Evolutionary conservation across 2,888 invertebrate species (phyloP).

Genomic region (Cremastinae sp.): DNA sequence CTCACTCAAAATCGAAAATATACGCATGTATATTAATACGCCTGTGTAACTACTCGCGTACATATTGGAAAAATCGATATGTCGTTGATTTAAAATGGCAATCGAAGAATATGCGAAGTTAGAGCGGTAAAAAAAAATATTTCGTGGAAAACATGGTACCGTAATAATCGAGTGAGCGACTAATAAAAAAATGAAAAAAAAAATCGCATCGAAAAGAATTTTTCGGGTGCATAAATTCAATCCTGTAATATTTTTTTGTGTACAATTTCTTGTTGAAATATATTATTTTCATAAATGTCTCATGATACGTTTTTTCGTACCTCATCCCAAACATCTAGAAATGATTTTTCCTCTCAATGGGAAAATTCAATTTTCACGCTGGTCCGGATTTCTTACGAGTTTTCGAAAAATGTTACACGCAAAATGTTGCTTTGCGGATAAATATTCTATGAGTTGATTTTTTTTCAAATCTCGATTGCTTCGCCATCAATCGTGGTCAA

Average conservation of each 20-base stretch:
- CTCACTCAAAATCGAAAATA: conserved; percentile 31
- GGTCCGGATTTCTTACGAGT: conserved; percentile 1
- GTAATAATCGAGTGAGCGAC: conserved; percentile 46
- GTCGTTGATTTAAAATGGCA: conserved; percentile 36
- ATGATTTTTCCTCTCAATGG: neutral
- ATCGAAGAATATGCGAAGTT: conserved; percentile 42
- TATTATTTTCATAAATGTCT: conserved; percentile 66
- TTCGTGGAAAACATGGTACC: conserved; percentile 50
- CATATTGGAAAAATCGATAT: conserved; percentile 20
- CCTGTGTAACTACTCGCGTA: conserved; percentile 15
- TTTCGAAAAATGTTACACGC: conserved; percentile 10
- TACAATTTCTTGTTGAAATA: conserved; percentile 68
- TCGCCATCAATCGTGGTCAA: conserved; percentile 46
- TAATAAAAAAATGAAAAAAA: conserved; percentile 35
- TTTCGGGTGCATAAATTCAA: conserved; percentile 63
- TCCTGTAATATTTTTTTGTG: conserved; percentile 67
- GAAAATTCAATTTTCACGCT: neutral
- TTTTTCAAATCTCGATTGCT: conserved; percentile 38
- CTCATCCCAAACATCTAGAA: neutral
- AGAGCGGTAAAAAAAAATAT: conserved; percentile 35
- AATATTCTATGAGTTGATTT: conserved; percentile 27
- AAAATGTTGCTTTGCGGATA: conserved; percentile 15
- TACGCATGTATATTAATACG: conserved; percentile 29
- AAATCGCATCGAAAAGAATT: conserved; percentile 59
- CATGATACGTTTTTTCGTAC: conserved; percentile 26